Conservation (phyloP, 2,888 invertebrate species). For the Morinoia aosen region DNA sequence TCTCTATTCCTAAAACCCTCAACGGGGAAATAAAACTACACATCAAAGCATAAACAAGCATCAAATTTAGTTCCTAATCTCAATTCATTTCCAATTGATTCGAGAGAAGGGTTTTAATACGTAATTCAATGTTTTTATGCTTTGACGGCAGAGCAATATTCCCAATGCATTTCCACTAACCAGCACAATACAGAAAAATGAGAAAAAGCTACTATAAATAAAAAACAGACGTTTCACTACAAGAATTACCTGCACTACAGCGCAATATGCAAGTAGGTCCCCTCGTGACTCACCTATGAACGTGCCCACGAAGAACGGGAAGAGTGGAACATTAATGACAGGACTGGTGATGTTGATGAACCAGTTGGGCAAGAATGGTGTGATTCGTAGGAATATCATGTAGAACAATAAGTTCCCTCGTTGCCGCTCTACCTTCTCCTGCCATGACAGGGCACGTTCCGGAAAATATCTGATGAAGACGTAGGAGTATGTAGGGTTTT, state of each 20-base stretch:
- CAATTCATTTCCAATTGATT: too few species aligned
- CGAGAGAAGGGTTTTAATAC: too few species aligned
- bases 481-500: neutral
- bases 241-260: neutral
- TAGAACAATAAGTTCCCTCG: constrained; percentile 92
- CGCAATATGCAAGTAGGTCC: neutral
- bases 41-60: too few species aligned
- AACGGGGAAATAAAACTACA: too few species aligned
- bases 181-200: neutral
- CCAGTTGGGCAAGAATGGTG: constrained; percentile 99
- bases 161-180: neutral
- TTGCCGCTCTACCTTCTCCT: constrained; percentile 84
- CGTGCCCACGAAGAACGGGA: constrained; percentile 94
- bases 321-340: constrained; percentile 93
- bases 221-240: neutral
- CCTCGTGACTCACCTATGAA: constrained; percentile 81
- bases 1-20: too few species aligned
- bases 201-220: neutral
- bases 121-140: neutral
- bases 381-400: constrained; percentile 95
- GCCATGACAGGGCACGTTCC: constrained; percentile 87
- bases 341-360: constrained; percentile 98
- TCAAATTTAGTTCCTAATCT: too few species aligned
- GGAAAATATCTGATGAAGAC: constrained; percentile 4
- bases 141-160: neutral